Evolutionary conservation across 2,113 vertebrate genomes (phyloP).

Genomic region (Tenebrosternarchus preto): DNA sequence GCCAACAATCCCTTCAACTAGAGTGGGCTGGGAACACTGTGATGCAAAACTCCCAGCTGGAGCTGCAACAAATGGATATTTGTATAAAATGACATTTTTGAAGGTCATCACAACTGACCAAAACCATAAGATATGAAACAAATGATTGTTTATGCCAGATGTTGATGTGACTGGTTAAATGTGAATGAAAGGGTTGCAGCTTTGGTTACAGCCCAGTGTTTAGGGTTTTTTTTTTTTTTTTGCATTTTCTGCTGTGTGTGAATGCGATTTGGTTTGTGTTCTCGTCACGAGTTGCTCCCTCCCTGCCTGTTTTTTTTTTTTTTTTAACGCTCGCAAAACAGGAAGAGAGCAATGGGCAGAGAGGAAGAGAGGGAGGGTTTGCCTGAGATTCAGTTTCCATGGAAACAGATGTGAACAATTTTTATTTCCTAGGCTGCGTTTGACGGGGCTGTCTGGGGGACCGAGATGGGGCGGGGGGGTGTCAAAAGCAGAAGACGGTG

Average conservation of each 20-base stretch:
- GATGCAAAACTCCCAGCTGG: background rate
- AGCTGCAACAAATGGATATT: background rate
- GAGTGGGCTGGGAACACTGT: too few relatives aligned
- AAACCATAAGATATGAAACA: background rate
- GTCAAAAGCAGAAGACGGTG: constrained; percentile 2
- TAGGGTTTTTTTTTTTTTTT: background rate
- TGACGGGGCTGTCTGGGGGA: constrained; percentile 47
- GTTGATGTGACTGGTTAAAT: background rate
- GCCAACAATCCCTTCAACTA: too few relatives aligned
- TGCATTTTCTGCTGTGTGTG: too few relatives aligned
- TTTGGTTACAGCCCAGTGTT: background rate
- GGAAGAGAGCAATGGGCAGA: constrained; percentile 46
- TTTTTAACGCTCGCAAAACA: constrained; percentile 59
- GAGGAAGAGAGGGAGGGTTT: constrained; percentile 46
- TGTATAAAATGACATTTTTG: background rate
- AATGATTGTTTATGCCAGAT: too few relatives aligned
- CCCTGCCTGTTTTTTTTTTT: too few relatives aligned
- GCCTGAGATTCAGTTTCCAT: constrained; percentile 74
- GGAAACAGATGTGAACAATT: constrained; percentile 68
- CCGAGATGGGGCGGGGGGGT: constrained; percentile 31
- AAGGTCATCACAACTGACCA: background rate
- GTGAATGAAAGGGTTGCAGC: background rate
- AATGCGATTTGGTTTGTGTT: background rate
- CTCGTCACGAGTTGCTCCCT: constrained; percentile 18
- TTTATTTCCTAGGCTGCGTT: constrained; percentile 47